A percentile compares a stretch with the other conserved stretches of the same genome.
These are phyloP conservation scores for Rhinichthys klamathensis DNA, from an alignment of 2,113 vertebrate genomes.

Conservation along the genomic window DNA sequence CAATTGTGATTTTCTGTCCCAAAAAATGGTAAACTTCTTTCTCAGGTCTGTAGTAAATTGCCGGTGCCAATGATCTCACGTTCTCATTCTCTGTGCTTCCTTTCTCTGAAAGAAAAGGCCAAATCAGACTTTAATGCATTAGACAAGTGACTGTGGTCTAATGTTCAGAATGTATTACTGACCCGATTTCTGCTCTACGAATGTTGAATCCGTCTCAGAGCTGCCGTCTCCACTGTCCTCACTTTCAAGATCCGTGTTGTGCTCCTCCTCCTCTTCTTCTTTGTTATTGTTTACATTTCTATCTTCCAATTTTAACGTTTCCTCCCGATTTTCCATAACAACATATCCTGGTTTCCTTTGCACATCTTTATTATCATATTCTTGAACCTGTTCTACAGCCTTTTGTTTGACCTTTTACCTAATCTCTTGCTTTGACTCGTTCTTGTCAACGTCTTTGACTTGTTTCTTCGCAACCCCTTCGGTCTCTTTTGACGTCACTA, in stretches of 20 bases:
- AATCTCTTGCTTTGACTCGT: neutral
- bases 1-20: constrained; percentile 68
- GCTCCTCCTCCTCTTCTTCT: neutral
- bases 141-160: neutral
- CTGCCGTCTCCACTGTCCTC: neutral
- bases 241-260: neutral
- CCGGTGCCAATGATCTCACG: constrained; percentile 27
- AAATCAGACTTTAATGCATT: neutral
- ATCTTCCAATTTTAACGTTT: neutral
- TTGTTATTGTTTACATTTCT: neutral
- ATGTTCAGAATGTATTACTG: neutral
- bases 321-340: neutral
- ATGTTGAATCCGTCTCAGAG: neutral
- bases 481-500: neutral
- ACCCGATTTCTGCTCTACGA: neutral
- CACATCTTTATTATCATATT: neutral
- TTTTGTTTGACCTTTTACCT: too few relatives aligned
- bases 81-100: neutral
- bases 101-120: constrained; percentile 14
- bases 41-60: neutral
- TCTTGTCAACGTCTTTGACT: neutral
- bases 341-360: neutral
- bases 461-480: neutral
- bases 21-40: constrained; percentile 69
- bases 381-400: neutral